phyloP scores from a whole-genome alignment of 1,140 invertebrate genomes.

The Choristoneura fumiferana region DNA sequence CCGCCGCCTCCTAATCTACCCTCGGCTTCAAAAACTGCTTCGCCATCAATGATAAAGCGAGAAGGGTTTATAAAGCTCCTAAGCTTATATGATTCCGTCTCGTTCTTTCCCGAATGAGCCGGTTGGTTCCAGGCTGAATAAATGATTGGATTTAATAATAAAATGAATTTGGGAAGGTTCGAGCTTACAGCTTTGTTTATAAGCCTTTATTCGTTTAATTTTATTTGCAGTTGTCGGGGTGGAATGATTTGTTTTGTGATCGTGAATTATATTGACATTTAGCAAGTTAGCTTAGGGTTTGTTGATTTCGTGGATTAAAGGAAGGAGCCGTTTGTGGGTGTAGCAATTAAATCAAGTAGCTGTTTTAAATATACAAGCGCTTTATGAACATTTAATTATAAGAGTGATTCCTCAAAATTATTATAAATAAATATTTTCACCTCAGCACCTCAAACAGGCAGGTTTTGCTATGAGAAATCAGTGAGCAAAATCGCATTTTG shows the following conservation, averaged over 20 bases:
- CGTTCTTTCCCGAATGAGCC: not conserved
- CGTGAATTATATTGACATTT: not conserved
- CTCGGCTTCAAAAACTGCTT: too few relatives aligned
- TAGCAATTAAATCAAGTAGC: too few relatives aligned
- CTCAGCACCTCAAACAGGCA: too few relatives aligned
- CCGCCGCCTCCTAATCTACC: constrained; percentile 1
- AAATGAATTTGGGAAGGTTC: constrained; percentile 15
- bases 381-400: too few relatives aligned
- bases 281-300: not conserved
- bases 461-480: too few relatives aligned
- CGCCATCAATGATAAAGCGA: too few relatives aligned
- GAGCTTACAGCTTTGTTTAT: constrained; percentile 8
- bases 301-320: not conserved
- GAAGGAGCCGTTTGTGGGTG: not conserved
- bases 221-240: not conserved
- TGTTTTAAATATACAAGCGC: too few relatives aligned
- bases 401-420: too few relatives aligned
- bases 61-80: too few relatives aligned
- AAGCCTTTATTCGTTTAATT: constrained; percentile 1
- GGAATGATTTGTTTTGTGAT: not conserved
- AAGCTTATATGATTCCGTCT: not conserved
- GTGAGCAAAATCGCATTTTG: too few relatives aligned
- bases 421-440: too few relatives aligned
- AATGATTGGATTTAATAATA: constrained; percentile 18
- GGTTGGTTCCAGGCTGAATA: not conserved